Evolutionary conservation across 2,888 invertebrate genomes (phyloP).

Genomic region (Machimus atricapillus): DNA sequence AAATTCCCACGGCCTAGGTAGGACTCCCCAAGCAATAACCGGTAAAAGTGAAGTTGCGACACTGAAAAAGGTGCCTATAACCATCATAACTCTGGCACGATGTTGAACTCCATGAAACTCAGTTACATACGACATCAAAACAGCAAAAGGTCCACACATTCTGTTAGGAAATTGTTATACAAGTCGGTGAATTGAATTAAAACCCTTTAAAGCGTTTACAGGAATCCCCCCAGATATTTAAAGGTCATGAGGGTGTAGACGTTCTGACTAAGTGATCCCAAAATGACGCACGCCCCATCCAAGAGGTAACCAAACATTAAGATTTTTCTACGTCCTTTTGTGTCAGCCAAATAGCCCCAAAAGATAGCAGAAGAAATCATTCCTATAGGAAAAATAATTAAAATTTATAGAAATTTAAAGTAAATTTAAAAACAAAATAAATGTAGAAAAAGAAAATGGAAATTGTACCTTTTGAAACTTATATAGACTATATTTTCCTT

Average conservation of each 20-base stretch:
- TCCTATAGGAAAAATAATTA: conserved; percentile 63
- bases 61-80: conserved; percentile 72
- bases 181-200: conserved; percentile 13
- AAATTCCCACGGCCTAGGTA: conserved; percentile 69
- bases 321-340: conserved; percentile 73
- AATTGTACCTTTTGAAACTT: no score
- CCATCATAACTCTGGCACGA: conserved; percentile 70
- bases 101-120: conserved; percentile 75
- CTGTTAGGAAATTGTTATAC: conserved; percentile 56
- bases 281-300: conserved; percentile 70
- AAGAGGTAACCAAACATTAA: conserved; percentile 72
- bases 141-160: conserved; percentile 76
- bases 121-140: conserved; percentile 74
- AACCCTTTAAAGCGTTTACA: conserved; percentile 66
- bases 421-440: no score
- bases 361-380: conserved; percentile 78
- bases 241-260: conserved; percentile 72
- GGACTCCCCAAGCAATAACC: conserved; percentile 74
- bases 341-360: conserved; percentile 82
- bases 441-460: no score
- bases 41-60: conserved; percentile 71
- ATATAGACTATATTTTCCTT: no score
- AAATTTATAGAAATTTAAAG: background rate
- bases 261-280: conserved; percentile 71
- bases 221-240: conserved; percentile 76